Evolutionary conservation across 2,888 invertebrate species (phyloP).

Genomic region (Ommatoiulus sabulosus): DNA sequence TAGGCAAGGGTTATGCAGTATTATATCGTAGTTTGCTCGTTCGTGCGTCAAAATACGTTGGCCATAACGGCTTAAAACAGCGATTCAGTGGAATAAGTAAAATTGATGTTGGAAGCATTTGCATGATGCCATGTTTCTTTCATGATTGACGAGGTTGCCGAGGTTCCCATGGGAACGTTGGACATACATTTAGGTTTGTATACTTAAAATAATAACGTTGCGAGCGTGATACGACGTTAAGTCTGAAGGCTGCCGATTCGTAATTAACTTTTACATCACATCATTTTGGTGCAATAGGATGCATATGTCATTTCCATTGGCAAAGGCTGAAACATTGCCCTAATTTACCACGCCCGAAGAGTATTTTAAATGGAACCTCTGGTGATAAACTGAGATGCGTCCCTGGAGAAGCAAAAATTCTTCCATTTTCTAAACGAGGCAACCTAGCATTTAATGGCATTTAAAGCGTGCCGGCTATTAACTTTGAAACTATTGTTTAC

Average conservation of each 20-base stretch:
- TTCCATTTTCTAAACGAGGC: no score
- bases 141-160: not conserved
- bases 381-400: not conserved
- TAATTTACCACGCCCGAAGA: not conserved
- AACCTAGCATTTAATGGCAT: not conserved
- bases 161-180: constrained; percentile 25
- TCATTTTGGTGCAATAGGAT: not conserved
- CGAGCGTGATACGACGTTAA: not conserved
- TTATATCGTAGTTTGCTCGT: no score
- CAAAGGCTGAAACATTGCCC: not conserved
- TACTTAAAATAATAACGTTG: not conserved
- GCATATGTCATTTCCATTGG: not conserved
- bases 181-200: not conserved
- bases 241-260: not conserved
- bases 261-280: not conserved
- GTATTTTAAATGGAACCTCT: not conserved
- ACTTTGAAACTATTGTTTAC: not conserved
- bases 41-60: not conserved
- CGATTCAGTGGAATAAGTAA: not conserved
- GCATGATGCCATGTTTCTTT: not conserved
- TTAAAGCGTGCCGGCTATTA: not conserved
- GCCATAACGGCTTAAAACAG: not conserved
- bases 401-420: not conserved
- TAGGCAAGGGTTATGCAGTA: not conserved
- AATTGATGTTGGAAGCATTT: not conserved